Evolutionary conservation across 2,888 invertebrate genomes (phyloP), one percentile per base, ranked within the genome.

Genomic region (Troglohyphantes excavatus): DNA sequence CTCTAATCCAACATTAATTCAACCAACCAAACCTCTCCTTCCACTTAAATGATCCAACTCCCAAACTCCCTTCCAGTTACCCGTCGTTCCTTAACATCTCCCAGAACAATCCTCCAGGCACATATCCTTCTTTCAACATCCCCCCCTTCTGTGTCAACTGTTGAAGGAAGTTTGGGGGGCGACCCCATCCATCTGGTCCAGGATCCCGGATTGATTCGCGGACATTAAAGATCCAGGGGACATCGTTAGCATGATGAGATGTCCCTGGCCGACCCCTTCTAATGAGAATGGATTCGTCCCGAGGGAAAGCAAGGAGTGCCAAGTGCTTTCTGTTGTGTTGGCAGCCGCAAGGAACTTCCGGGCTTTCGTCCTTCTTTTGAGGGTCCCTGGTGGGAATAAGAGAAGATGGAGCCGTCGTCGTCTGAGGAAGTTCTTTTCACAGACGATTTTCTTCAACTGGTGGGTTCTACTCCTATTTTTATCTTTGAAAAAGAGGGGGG

Each of bases 241-340:
- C 88, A 67, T 85, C 85, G 85, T 85, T 90, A 90, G 79, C 46
- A 70, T 78, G 90, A 85, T 90, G 90, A 90, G 85, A 85, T 53
- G 79, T 85, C 85, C 84, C 90, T 29, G 53, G 72, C 29, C 67
- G 65, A 13, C 43, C 63, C 61, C 72, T 73, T 70, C 65, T 85
- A 85, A 85, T 85, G 84, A 90, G 79, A 67, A 85, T 85, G 43
- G 85, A 90, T 85, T 79, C 79, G 39, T 73, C 84, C 59, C 85
- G 27, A 21, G 85, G 53, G 88, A 67, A 21, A n/a, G 13, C 7
- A 29, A 13, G 72, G 72, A 53, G 39, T 23, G 79, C 84, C 90
- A 90, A 90, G 90, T 85, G 85, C 90, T 85, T 85, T 90, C 78
- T 81, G 79, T 75, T 90, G 90, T 85, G 90, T 78, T 68, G 78